Percentiles rank a stretch among this genome's conserved stretches.
Conservation (phyloP, 2,797 vertebrate species). For the Acomys russatus region DNA sequence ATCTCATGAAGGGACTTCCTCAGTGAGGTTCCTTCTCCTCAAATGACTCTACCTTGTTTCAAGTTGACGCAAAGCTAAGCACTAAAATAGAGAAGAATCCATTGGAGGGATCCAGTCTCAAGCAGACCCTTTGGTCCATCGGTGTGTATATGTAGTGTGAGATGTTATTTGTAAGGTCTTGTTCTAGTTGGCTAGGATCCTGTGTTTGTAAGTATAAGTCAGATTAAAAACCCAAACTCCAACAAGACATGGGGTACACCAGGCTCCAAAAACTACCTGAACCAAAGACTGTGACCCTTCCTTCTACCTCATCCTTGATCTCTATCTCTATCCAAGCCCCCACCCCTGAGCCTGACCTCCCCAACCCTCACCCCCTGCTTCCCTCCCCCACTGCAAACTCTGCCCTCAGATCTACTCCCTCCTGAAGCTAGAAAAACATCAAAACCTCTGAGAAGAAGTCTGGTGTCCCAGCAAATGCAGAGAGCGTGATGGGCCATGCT, state of each 20-base stretch:
- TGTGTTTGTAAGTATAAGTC: slow-evolving; percentile 2
- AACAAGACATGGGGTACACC: background rate
- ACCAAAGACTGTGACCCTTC: background rate
- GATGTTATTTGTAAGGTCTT: background rate
- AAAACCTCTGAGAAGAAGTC: background rate
- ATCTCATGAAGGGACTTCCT: background rate
- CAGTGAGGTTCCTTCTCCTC: background rate
- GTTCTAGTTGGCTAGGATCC: background rate
- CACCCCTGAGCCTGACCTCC: too few species aligned
- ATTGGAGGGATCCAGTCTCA: background rate
- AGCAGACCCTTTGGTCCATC: background rate
- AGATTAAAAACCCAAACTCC: background rate
- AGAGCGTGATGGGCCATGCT: background rate
- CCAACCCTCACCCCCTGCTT: too few species aligned
- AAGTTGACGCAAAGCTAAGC: background rate
- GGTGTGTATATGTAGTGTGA: background rate
- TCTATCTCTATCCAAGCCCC: background rate
- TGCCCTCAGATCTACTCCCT: background rate
- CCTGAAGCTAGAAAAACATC: background rate
- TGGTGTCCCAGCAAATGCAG: background rate
- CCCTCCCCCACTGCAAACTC: background rate
- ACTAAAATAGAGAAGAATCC: background rate
- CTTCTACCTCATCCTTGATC: background rate
- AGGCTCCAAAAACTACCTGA: background rate
- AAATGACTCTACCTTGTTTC: background rate